A percentile compares a stretch with the other conserved stretches of the same genome.
These are phyloP conservation scores for Bombus waltoni DNA, from an alignment of 1,140 invertebrate genomes.

Conservation along the genomic window DNA sequence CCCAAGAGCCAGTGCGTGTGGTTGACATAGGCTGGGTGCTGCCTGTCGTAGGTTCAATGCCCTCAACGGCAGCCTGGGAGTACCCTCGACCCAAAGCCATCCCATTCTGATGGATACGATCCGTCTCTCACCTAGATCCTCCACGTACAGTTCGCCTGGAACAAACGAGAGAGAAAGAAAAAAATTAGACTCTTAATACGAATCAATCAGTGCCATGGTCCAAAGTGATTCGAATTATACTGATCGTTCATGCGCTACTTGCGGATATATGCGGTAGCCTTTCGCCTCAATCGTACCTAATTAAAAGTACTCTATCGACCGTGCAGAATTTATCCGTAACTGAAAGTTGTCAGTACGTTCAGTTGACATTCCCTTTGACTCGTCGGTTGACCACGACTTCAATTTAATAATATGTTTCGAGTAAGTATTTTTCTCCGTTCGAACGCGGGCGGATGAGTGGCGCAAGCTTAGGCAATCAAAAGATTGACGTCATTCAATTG, in stretches of 20 bases:
- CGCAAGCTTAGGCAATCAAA: conserved; percentile 37
- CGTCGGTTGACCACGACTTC: neutral
- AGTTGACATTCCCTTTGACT: neutral
- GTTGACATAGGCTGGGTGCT: conserved; percentile 76
- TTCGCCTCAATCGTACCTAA: conserved; percentile 18
- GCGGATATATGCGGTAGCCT: conserved; percentile 22
- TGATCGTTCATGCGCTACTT: conserved; percentile 30
- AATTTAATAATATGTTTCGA: conserved; percentile 14
- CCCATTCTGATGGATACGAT: conserved; percentile 81
- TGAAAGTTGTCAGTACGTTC: neutral
- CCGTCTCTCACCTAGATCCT: conserved; percentile 77
- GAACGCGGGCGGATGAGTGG: conserved; percentile 1
- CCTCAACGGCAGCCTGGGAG: conserved; percentile 79
- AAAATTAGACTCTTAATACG: conserved; percentile 25
- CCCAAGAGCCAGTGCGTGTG: conserved; percentile 77
- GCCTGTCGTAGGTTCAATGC: conserved; percentile 83
- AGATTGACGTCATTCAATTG: conserved; percentile 59
- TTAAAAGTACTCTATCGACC: conserved; percentile 16
- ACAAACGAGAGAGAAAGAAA: conserved; percentile 51
- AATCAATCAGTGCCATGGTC: conserved; percentile 10
- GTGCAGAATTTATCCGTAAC: conserved; percentile 19
- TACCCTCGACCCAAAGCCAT: conserved; percentile 80
- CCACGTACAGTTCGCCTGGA: conserved; percentile 83
- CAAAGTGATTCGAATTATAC: conserved; percentile 5
- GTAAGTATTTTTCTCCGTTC: neutral